Percentiles rank a stretch among this genome's conserved stretches.
phyloP scores from a whole-genome alignment of 92 coral and sea anemone species.

The Meandrina meandrites region DNA sequence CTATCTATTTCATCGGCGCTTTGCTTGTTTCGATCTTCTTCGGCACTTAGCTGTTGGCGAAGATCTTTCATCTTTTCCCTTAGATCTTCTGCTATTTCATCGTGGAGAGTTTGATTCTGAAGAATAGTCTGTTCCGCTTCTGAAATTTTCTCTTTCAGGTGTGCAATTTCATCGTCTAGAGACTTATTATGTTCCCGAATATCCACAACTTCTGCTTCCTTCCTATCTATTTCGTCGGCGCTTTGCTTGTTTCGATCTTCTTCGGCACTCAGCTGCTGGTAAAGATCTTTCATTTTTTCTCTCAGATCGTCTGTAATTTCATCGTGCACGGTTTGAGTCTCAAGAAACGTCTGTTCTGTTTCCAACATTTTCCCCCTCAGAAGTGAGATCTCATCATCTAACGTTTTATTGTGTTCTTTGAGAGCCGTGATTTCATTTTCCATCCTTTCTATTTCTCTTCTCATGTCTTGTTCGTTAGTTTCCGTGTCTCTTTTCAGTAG shows the following conservation, averaged over 20 bases:
- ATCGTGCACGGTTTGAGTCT: slow-evolving; percentile 23
- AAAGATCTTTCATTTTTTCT: slow-evolving; percentile 22
- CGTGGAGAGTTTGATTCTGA: slow-evolving; percentile 1
- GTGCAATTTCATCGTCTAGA: slow-evolving; percentile 18
- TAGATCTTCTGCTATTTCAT: slow-evolving; percentile 31
- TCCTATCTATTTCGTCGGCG: not conserved
- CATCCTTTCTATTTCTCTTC: slow-evolving; percentile 7
- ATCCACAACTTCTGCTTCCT: not conserved
- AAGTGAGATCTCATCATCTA: slow-evolving; percentile 11
- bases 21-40: slow-evolving; percentile 10
- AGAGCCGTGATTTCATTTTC: not conserved
- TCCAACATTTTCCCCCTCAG: slow-evolving; percentile 24
- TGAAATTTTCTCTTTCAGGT: not conserved
- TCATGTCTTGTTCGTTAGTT: slow-evolving; percentile 21
- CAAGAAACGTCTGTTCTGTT: slow-evolving; percentile 22
- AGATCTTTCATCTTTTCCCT: slow-evolving; percentile 28
- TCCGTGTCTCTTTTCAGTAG: slow-evolving; percentile 32
- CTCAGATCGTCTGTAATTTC: slow-evolving; percentile 34
- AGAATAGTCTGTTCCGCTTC: not conserved
- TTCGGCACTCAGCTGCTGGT: slow-evolving; percentile 11
- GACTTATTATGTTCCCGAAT: slow-evolving; percentile 20
- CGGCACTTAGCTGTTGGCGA: slow-evolving; percentile 3
- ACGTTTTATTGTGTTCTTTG: slow-evolving; percentile 6
- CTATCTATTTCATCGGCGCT: not conserved
- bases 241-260: slow-evolving; percentile 1